Base-by-base conservation (phyloP, 1,140 invertebrate genomes). In the Agraylea sexmaculata region DNA sequence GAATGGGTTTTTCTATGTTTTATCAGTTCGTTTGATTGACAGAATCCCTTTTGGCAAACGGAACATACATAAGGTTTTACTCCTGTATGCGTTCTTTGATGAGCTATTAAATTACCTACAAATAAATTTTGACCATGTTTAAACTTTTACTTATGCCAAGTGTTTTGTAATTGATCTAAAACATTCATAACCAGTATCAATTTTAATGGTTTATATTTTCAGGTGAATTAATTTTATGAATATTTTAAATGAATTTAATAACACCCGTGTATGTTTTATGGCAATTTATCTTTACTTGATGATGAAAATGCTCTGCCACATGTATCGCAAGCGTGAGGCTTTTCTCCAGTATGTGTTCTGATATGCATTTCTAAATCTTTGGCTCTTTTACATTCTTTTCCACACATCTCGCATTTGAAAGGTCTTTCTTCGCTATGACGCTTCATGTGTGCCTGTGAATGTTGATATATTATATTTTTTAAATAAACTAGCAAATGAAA, bases 401-500 rank as follows among this genome's bases (percentile, higher is more conserved):
- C 60, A 42, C 66, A 69, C 0, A 67, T 39, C 17, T 58, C 68
- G 58, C 80, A 83, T 18, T 71, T 67, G 47, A 78, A 83, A 0
- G 79, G 79, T 23, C 75, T 63, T 47, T 81, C 78, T 2, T 78
- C 74, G 1, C 77, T 80, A 51, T 83, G 79, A n/a, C 79, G 76
- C 37, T 62, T 62, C 29, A 59, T 64, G 25, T 64, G 61, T 4
- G 60, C 61, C 6, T 50, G 11, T 17, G 7, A 35, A 35, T 35
- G 23, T 6, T 25, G 11, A 38, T 17, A 38, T 38, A 16, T 21
- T 28, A 4, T 6, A n/a, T 18, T 4, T 19, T 21, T 22, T 22
- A 4, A 12, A 37, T 12, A 19, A 3, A 22, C 13, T 2, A n/a
- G 15, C 6, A 32, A 32, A 8, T 15, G 11, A 8, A 32, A 8